These are phyloP conservation scores for Drosophila eohydei DNA, from an alignment of 2,888 invertebrate species.

Conservation along the genomic window DNA sequence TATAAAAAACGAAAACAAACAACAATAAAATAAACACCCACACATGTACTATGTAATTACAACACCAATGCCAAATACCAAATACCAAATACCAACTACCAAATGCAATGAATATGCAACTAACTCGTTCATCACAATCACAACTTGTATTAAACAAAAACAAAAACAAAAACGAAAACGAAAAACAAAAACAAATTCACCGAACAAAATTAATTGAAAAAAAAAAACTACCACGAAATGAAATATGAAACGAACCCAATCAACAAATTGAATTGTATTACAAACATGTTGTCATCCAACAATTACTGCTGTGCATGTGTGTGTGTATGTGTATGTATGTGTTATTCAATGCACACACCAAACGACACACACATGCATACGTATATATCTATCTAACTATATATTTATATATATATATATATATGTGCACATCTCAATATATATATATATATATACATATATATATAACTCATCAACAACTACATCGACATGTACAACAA, in stretches of 20 bases:
- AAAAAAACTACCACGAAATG: conserved; percentile 26
- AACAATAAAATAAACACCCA: conserved; percentile 9
- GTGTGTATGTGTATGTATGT: conserved; percentile 46
- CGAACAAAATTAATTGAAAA: conserved; percentile 23
- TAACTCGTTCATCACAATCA: conserved; percentile 54
- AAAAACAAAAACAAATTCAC: conserved; percentile 26
- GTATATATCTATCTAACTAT: conserved; percentile 5
- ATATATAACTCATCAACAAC: conserved; percentile 59
- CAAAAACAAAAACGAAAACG: not conserved
- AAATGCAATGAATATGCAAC: conserved; percentile 70
- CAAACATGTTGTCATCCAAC: conserved; percentile 52
- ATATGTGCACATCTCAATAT: conserved; percentile 24
- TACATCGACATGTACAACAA: conserved; percentile 80
- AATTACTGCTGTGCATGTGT: conserved; percentile 61
- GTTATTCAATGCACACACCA: conserved; percentile 19
- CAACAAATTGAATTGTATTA: conserved; percentile 53
- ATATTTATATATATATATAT: not conserved
- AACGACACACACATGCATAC: conserved; percentile 42
- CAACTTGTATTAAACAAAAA: conserved; percentile 24
- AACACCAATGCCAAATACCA: conserved; percentile 45
- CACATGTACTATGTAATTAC: conserved; percentile 42
- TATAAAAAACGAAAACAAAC: conserved; percentile 13
- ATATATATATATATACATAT: not conserved
- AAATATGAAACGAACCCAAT: conserved; percentile 46
- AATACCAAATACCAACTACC: conserved; percentile 53